Evolutionary conservation across 2,797 vertebrate genomes (phyloP).

Genomic region (Gephyroberyx darwinii): DNA sequence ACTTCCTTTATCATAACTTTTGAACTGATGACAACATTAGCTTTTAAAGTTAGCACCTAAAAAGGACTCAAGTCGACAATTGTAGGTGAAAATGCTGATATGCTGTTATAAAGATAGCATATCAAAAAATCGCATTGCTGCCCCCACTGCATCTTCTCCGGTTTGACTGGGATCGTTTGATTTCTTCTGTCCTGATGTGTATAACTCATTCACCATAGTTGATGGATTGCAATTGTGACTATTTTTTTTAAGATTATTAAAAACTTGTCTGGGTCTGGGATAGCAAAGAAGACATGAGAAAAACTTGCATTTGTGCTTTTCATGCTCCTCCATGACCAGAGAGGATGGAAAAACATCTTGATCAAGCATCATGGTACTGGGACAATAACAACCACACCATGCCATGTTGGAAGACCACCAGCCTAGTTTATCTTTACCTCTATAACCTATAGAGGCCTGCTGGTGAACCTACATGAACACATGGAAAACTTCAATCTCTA

Average conservation of each 20-base stretch:
- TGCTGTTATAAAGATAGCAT: slow-evolving; percentile 56
- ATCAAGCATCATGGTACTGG: slow-evolving; percentile 14
- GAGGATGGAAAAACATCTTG: slow-evolving; percentile 21
- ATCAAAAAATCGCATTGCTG: too few relatives aligned
- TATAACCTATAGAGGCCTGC: too few relatives aligned
- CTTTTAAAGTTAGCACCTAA: slow-evolving; percentile 40
- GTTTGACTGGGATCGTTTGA: slow-evolving; percentile 39
- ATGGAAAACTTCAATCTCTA: too few relatives aligned
- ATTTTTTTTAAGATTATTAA: slow-evolving; percentile 30
- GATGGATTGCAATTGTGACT: slow-evolving; percentile 47
- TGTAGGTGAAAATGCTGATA: slow-evolving; percentile 55
- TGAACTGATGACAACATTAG: slow-evolving; percentile 58
- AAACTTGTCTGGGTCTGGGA: slow-evolving; percentile 11
- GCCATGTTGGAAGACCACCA: too few relatives aligned
- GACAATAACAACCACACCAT: background rate
- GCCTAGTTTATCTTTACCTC: too few relatives aligned
- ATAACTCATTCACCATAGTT: slow-evolving; percentile 41
- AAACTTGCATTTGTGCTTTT: slow-evolving; percentile 32
- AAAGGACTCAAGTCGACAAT: slow-evolving; percentile 54
- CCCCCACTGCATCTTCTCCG: too few relatives aligned
- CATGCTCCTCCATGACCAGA: slow-evolving; percentile 7
- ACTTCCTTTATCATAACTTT: slow-evolving; percentile 54
- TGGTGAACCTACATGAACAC: too few relatives aligned
- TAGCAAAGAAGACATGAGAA: background rate
- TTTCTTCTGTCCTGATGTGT: slow-evolving; percentile 33